phyloP scores from a whole-genome alignment of 2,113 vertebrate genomes.

The Illadopsis cleaveri region DNA sequence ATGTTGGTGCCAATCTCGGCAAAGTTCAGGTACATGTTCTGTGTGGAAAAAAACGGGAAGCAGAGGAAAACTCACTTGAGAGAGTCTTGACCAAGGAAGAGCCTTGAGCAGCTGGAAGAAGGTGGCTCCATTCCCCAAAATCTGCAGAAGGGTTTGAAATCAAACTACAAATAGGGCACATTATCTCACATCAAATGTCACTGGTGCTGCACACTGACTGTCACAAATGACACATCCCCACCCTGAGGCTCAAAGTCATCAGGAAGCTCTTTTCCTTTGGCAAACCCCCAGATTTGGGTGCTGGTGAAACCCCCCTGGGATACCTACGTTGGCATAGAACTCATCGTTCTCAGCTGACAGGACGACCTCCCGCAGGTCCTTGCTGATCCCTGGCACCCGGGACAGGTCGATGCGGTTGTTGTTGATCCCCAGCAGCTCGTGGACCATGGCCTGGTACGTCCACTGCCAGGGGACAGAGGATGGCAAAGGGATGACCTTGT shows the following conservation, averaged over 20 bases:
- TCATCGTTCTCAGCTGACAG: conserved; percentile 94
- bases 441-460: conserved; percentile 99
- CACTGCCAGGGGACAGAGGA: conserved; percentile 74
- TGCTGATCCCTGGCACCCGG: conserved; percentile 90
- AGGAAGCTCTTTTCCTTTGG: fast-evolving
- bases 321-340: conserved; percentile 93
- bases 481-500: neutral
- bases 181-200: fast-evolving
- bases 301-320: fast-evolving
- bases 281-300: fast-evolving
- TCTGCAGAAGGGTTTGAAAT: neutral
- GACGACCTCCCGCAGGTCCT: conserved; percentile 92
- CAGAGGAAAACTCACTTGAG: neutral
- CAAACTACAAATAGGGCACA: fast-evolving
- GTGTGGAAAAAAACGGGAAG: neutral
- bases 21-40: conserved; percentile 98
- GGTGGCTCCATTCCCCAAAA: neutral
- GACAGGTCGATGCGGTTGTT: conserved; percentile 97
- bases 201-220: fast-evolving
- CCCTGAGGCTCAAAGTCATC: fast-evolving
- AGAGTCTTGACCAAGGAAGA: neutral
- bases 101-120: neutral
- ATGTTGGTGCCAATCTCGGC: conserved; percentile 98
- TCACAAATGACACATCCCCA: neutral
- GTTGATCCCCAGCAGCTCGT: conserved; percentile 92